A percentile compares a stretch with the other conserved stretches of the same genome.
Evolutionary conservation across 2,888 invertebrate genomes (phyloP).

Genomic region (Scaptodrosophila latifasciaeformis): DNA sequence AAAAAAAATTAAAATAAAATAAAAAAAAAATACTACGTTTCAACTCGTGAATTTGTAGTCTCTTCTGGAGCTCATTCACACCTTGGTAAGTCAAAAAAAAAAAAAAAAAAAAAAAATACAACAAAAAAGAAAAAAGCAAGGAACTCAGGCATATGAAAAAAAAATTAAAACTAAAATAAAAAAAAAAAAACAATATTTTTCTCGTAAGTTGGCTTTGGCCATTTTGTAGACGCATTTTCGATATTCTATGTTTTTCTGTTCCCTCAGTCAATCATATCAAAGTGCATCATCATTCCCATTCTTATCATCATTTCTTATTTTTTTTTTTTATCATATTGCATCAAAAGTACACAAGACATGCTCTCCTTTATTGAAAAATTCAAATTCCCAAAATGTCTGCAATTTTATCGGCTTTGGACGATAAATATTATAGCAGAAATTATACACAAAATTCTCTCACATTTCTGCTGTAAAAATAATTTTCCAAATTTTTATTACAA

Average conservation of each 20-base stretch:
- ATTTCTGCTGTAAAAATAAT: conserved; percentile 25
- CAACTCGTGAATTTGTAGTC: conserved; percentile 80
- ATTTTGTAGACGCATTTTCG: conserved; percentile 28
- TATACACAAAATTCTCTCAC: conserved; percentile 7
- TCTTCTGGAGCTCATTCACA: conserved; percentile 99
- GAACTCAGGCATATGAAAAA: conserved; percentile 41
- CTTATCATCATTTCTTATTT: conserved; percentile 11
- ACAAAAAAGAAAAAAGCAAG: conserved; percentile 24
- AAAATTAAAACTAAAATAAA: conserved; percentile 14
- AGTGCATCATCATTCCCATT: conserved; percentile 21
- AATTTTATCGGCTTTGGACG: background rate
- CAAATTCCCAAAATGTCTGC: too few relatives aligned
- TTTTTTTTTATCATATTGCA: conserved; percentile 12
- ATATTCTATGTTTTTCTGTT: conserved; percentile 23
- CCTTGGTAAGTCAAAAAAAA: conserved; percentile 94
- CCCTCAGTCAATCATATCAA: conserved; percentile 22
- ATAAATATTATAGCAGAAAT: background rate
- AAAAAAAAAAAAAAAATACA: conserved; percentile 35
- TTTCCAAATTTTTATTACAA: background rate
- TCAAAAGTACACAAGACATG: background rate
- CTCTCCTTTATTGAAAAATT: too few relatives aligned
- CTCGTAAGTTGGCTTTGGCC: conserved; percentile 1
- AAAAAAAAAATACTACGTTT: conserved; percentile 46
- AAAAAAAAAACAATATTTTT: conserved; percentile 2
- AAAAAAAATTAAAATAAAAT: conserved; percentile 40